Evolutionary conservation across 1,140 invertebrate genomes (phyloP).

Genomic region (Euwallacea similis): DNA sequence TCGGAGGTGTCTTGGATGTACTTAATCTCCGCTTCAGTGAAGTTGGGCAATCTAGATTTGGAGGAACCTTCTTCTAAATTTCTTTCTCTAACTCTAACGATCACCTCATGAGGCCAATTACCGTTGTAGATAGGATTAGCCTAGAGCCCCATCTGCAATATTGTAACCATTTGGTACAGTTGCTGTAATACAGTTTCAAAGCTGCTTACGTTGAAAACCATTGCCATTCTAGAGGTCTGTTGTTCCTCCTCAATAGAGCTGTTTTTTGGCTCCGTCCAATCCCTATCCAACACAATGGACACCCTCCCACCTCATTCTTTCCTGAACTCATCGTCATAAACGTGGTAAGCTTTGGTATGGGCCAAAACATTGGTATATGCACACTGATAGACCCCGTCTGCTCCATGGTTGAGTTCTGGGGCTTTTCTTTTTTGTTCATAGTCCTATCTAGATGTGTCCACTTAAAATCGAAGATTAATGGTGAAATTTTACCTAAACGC

Average conservation of each 20-base stretch:
- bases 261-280: conserved; percentile 56
- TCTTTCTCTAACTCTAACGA: conserved; percentile 59
- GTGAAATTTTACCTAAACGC: conserved; percentile 4
- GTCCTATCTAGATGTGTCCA: conserved; percentile 11
- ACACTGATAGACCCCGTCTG: conserved; percentile 60
- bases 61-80: conserved; percentile 62
- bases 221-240: conserved; percentile 55
- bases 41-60: conserved; percentile 63
- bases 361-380: conserved; percentile 60
- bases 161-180: neutral
- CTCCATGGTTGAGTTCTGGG: conserved; percentile 42
- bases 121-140: conserved; percentile 67
- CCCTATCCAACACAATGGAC: conserved; percentile 58
- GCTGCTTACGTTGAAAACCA: conserved; percentile 52
- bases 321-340: conserved; percentile 58
- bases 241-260: conserved; percentile 52
- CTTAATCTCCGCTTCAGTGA: conserved; percentile 62
- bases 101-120: conserved; percentile 66
- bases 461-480: conserved; percentile 20
- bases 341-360: conserved; percentile 60
- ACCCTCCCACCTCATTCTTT: conserved; percentile 49
- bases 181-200: neutral
- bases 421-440: conserved; percentile 37
- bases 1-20: conserved; percentile 56
- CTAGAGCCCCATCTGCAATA: conserved; percentile 64